phyloP scores from a whole-genome alignment of 2,113 vertebrate genomes.

The Gadus chalcogrammus region DNA sequence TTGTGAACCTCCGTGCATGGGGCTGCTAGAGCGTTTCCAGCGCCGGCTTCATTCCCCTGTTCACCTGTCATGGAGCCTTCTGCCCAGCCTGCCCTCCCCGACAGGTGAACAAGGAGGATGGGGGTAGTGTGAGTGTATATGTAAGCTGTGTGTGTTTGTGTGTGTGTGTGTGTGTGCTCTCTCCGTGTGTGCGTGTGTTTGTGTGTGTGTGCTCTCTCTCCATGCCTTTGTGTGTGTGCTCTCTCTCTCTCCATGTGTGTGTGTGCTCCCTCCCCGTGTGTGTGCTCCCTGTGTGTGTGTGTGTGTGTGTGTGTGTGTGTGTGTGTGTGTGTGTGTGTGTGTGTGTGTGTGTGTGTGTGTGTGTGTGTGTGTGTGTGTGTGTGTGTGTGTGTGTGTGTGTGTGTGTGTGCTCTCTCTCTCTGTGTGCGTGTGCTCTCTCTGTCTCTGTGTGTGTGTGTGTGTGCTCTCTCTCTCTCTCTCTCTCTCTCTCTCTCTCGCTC shows the following conservation, averaged over 20 bases:
- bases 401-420: background rate
- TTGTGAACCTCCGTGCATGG: background rate
- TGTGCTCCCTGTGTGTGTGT: too few species aligned
- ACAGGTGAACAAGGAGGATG: background rate
- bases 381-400: background rate
- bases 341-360: too few species aligned
- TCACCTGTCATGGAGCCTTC: background rate
- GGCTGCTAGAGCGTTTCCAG: constrained; percentile 4
- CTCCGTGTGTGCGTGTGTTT: constrained; percentile 1
- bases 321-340: too few species aligned
- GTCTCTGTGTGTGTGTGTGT: too few species aligned
- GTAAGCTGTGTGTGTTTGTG: background rate
- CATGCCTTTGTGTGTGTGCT: too few species aligned
- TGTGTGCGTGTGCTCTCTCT: too few species aligned
- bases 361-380: too few species aligned
- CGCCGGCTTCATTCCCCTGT: constrained; percentile 1
- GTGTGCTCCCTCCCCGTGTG: too few species aligned
- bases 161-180: background rate
- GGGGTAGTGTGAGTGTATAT: background rate
- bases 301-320: too few species aligned
- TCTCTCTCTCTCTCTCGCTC: too few species aligned
- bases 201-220: background rate
- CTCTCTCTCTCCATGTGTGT: too few species aligned
- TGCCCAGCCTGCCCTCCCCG: background rate
- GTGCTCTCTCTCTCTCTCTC: too few species aligned